Evolutionary conservation across 2,113 vertebrate genomes (phyloP).

Genomic region (Melanerpes aurifrons): DNA sequence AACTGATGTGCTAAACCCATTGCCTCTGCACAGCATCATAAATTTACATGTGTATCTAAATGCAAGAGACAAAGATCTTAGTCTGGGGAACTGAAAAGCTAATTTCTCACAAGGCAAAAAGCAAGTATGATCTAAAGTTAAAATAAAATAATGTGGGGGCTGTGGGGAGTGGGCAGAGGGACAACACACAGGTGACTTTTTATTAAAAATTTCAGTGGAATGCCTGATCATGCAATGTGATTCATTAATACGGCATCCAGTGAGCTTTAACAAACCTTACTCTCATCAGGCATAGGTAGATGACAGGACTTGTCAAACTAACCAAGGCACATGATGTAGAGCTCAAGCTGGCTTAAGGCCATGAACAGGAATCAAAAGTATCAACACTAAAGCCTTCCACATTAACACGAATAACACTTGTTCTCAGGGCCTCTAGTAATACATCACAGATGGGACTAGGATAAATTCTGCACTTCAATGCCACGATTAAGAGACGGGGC

Average conservation of each 20-base stretch:
- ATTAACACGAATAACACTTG: background rate
- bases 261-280: background rate
- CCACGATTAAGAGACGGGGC: no score
- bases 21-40: background rate
- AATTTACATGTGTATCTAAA: background rate
- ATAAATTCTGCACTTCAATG: background rate
- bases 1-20: background rate
- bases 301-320: background rate
- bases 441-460: background rate
- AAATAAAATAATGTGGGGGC: accelerated
- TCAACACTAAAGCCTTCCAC: background rate
- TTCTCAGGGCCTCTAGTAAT: background rate
- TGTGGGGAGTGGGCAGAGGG: background rate
- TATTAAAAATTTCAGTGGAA: background rate
- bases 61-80: no score
- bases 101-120: background rate
- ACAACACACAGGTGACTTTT: background rate
- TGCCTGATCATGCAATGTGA: background rate
- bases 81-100: background rate
- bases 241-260: background rate
- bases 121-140: accelerated
- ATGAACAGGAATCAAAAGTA: background rate
- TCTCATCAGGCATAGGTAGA: background rate
- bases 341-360: background rate
- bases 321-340: background rate